A percentile compares a stretch with the other conserved stretches of the same genome.
These are phyloP conservation scores for Alauda arvensis DNA, from an alignment of 2,797 vertebrate genomes.

Conservation along the genomic window DNA sequence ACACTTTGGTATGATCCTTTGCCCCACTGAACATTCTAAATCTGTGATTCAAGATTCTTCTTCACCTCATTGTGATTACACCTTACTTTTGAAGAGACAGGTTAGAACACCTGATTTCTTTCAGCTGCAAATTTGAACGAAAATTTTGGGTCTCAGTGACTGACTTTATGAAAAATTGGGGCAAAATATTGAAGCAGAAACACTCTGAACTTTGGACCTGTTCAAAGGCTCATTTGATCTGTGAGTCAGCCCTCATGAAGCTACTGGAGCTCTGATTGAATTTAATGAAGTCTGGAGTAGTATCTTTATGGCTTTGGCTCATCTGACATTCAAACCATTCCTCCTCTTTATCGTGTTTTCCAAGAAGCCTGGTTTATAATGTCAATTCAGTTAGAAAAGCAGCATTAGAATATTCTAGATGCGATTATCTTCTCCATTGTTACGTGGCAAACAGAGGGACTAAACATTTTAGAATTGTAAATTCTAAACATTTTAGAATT, in stretches of 20 bases:
- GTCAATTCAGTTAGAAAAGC: not conserved
- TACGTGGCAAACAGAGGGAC: not conserved
- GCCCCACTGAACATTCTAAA: not conserved
- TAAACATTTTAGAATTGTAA: not conserved
- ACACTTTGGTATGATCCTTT: not conserved
- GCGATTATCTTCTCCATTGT: not conserved
- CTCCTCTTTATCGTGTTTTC: not conserved
- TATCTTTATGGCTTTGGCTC: constrained; percentile 13
- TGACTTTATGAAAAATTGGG: not conserved
- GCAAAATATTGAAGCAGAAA: not conserved
- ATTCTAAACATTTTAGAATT: not conserved
- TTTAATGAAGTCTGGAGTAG: constrained; percentile 33
- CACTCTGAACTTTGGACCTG: not conserved
- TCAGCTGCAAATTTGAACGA: not conserved
- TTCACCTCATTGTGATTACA: not conserved
- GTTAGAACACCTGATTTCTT: not conserved
- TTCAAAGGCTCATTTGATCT: not conserved
- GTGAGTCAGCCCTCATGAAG: not conserved
- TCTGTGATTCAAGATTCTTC: not conserved
- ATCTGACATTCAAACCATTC: not conserved
- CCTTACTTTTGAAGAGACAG: not conserved
- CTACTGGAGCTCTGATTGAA: not conserved
- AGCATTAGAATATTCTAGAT: not conserved
- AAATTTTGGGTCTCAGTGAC: not conserved
- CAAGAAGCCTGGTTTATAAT: not conserved